A percentile compares a stretch with the other conserved stretches of the same genome.
Evolutionary conservation across 30 jellyfish, hydroid and myxozoan species (phyloP).

Genomic region (Chrysaora quinquecirrha): DNA sequence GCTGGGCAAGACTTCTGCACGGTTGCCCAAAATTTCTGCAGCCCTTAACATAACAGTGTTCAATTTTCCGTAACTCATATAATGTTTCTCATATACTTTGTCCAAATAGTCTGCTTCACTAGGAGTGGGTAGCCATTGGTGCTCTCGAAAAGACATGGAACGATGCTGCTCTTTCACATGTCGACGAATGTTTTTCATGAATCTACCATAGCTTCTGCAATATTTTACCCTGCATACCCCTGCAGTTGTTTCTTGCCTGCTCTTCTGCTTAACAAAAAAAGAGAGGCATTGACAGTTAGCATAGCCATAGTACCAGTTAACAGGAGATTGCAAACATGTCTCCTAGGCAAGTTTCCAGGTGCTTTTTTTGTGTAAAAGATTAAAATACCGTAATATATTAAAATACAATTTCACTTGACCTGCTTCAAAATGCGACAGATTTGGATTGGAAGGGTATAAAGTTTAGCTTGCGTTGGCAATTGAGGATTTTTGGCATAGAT

Average conservation of each 20-base stretch:
- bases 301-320: no score
- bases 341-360: no score
- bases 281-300: neutral
- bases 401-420: no score
- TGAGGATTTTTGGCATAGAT: no score
- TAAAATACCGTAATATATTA: no score
- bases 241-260: neutral
- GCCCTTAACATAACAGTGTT: neutral
- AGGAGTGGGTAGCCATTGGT: constrained; percentile 1
- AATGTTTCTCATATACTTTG: neutral
- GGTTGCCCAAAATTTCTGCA: constrained; percentile 10
- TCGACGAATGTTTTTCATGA: neutral
- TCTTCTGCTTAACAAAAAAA: neutral
- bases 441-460: no score
- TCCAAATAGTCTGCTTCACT: constrained; percentile 1
- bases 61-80: neutral
- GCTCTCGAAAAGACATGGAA: neutral
- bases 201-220: constrained; percentile 10
- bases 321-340: no score
- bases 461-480: no score
- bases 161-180: constrained; percentile 1
- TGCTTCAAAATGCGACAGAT: no score
- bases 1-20: neutral
- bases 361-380: no score
- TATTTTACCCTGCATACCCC: constrained; percentile 1